These are phyloP conservation scores for Nomada fucata DNA, from an alignment of 2,888 invertebrate species.

Conservation along the genomic window DNA sequence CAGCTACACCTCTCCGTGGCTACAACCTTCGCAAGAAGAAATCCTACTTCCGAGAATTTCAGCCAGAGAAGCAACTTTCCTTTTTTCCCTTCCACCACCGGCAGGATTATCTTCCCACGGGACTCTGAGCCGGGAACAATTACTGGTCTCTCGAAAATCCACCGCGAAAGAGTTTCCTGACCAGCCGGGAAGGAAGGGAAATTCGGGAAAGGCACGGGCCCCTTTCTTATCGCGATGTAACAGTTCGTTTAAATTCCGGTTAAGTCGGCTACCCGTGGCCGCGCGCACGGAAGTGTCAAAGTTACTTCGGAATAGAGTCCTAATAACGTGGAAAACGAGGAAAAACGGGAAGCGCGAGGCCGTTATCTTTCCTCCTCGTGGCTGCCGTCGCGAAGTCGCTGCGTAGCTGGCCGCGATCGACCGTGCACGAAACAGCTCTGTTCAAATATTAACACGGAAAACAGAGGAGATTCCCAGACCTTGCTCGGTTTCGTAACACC, in stretches of 20 bases:
- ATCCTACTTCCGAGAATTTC: conserved; percentile 72
- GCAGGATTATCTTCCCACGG: conserved; percentile 65
- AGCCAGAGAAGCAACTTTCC: conserved; percentile 63
- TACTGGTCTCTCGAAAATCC: conserved; percentile 57
- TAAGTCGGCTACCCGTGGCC: not conserved
- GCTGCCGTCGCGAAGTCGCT: conserved; percentile 26
- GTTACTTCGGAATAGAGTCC: not conserved
- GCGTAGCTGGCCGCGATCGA: conserved; percentile 37
- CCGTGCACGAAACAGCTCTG: conserved; percentile 73
- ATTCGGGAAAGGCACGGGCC: conserved; percentile 11
- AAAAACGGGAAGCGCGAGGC: not conserved
- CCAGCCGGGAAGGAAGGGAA: conserved; percentile 6
- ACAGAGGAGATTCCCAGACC: conserved; percentile 79
- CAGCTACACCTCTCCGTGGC: conserved; percentile 50
- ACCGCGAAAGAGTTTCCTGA: conserved; percentile 50
- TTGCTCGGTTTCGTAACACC: conserved; percentile 82
- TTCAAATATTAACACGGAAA: conserved; percentile 84
- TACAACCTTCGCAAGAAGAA: conserved; percentile 54
- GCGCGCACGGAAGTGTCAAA: not conserved
- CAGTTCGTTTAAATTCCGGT: not conserved
- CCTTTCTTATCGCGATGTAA: not conserved
- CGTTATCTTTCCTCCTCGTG: not conserved
- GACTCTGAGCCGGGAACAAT: conserved; percentile 57
- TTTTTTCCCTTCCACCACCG: conserved; percentile 45
- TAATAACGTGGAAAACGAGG: not conserved